Evolutionary conservation across 2,797 vertebrate genomes (phyloP), one percentile per base, ranked within the genome.

Genomic region (Myripristis jacobus): DNA sequence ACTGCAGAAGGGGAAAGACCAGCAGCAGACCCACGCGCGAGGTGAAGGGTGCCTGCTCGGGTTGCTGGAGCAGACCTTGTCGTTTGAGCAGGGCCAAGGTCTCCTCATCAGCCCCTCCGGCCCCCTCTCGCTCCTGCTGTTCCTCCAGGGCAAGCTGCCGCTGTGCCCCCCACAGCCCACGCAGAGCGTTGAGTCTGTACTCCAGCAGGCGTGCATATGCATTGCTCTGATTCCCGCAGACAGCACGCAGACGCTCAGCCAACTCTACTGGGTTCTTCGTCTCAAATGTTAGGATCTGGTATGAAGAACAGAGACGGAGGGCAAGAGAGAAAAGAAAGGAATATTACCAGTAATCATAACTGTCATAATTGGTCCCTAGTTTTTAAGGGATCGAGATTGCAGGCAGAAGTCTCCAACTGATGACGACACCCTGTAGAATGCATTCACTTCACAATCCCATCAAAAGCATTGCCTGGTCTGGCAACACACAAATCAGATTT

Each of bases 181-280:
- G 96, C 83, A 99, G 84, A 1, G 98, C 97, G 6, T 99, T 99
- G 51, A 99, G 95, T 7, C 98, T 96, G 87, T 99, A 99, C 80
- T 99, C 97, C 80, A 99, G 92, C 61, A 99, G 94, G 9, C 97
- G 96, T 1, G 98, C 97, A 0, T 99, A 99, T 1, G 98, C 98
- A 1, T 99, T 99, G 92, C 98, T 99, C 93, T 99, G 98, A 87
- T 98, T 99, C 4, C 97, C 98, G n/a, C 98, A 99, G 48, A 99
- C 95, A 0, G 97, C 94, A 6, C 97, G 96, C 25, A 99, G 86
- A 29, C 96, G 97, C 88, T 99, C 97, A 0, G 97, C 96, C 53
- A 99, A 90, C 87, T 99, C 98, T 0, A 90, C 91, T 0, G 97
- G 96, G 73, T 97, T 99, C 94, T 99, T 99, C n/a, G 96, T 99